These are phyloP conservation scores for Oryzaephilus surinamensis DNA, from an alignment of 1,140 invertebrate genomes.

Conservation along the genomic window DNA sequence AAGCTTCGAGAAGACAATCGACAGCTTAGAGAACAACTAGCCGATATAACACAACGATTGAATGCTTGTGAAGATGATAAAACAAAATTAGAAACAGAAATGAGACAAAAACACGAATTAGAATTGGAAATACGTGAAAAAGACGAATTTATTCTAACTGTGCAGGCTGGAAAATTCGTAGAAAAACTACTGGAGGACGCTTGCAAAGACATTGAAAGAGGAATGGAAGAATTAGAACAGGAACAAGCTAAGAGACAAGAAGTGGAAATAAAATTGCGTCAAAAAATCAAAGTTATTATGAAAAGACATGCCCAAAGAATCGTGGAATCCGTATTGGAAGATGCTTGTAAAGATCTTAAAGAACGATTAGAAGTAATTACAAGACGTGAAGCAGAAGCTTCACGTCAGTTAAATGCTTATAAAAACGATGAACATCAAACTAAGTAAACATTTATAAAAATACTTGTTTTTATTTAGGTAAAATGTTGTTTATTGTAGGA, in stretches of 20 bases:
- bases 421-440: slow-evolving; percentile 13
- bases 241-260: slow-evolving; percentile 12
- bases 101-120: slow-evolving; percentile 19
- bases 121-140: too few species aligned
- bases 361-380: slow-evolving; percentile 11
- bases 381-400: slow-evolving; percentile 11
- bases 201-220: slow-evolving; percentile 15
- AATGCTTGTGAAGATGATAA: slow-evolving; percentile 16
- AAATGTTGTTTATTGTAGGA: slow-evolving; percentile 12
- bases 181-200: too few species aligned
- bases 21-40: slow-evolving; percentile 16
- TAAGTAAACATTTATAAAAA: slow-evolving; percentile 5
- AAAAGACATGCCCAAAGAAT: too few species aligned
- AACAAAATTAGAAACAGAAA: slow-evolving; percentile 14
- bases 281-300: slow-evolving; percentile 10
- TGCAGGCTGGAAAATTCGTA: too few species aligned
- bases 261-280: slow-evolving; percentile 16
- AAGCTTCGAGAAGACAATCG: too few species aligned
- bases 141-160: too few species aligned
- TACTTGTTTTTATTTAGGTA: background rate
- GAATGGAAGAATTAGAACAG: slow-evolving; percentile 13
- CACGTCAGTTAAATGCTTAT: slow-evolving; percentile 12
- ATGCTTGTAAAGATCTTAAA: background rate
- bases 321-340: too few species aligned
- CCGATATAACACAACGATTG: slow-evolving; percentile 15